These are phyloP conservation scores for Equus quagga DNA, from an alignment of 2,113 vertebrate genomes.

Conservation along the genomic window DNA sequence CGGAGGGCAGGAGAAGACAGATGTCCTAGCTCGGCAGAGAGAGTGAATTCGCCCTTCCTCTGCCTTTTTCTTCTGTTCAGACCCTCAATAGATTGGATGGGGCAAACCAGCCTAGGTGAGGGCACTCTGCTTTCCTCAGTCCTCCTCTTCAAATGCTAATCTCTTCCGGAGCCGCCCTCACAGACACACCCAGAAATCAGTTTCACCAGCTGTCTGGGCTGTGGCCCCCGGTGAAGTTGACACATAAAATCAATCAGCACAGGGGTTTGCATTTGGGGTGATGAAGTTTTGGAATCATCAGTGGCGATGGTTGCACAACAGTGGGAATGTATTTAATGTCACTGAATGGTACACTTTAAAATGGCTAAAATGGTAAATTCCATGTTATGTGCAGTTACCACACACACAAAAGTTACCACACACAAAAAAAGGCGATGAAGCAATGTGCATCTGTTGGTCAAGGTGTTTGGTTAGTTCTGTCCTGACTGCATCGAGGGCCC, in stretches of 20 bases:
- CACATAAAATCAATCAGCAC: neutral
- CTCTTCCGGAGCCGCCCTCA: neutral
- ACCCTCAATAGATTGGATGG: rapidly evolving
- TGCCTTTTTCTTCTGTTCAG: rapidly evolving
- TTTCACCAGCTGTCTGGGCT: rapidly evolving
- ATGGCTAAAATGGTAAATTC: too few relatives aligned
- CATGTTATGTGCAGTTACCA: neutral
- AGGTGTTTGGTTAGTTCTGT: neutral
- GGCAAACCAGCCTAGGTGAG: rapidly evolving
- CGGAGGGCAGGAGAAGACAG: neutral
- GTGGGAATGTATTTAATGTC: neutral
- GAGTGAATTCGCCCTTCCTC: rapidly evolving
- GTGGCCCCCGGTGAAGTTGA: too few relatives aligned
- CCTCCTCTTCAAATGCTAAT: rapidly evolving
- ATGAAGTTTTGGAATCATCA: neutral
- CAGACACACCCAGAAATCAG: neutral
- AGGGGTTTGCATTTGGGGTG: neutral
- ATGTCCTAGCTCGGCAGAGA: neutral
- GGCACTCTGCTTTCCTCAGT: rapidly evolving
- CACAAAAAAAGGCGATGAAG: too few relatives aligned
- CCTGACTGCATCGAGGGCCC: too few relatives aligned
- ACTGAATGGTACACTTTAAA: neutral
- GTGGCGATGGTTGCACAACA: neutral
- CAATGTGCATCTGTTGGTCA: rapidly evolving
- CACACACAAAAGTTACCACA: neutral